A percentile compares a stretch with the other conserved stretches of the same genome.
Conservation (phyloP, 2,888 invertebrate species). For the Caenorhabditis zanzibari region DNA sequence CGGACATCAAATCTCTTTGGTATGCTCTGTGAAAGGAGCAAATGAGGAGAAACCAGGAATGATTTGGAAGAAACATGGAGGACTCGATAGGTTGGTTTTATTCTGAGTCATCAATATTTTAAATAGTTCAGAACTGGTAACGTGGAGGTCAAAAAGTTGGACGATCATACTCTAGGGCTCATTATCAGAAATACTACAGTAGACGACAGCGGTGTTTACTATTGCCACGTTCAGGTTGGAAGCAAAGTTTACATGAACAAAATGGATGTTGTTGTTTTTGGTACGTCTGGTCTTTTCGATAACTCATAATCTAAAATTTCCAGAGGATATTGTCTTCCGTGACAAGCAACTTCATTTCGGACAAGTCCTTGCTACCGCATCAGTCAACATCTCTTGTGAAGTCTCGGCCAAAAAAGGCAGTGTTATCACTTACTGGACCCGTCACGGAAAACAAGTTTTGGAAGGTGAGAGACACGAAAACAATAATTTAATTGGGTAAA, state of each 20-base stretch:
- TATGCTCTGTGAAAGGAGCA: constrained; percentile 66
- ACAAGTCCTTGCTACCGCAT: constrained; percentile 65
- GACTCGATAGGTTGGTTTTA: constrained; percentile 61
- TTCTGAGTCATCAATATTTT: neutral
- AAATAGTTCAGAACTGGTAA: constrained; percentile 62
- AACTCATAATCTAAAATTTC: constrained; percentile 9
- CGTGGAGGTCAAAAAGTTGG: constrained; percentile 68
- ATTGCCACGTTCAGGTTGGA: constrained; percentile 69
- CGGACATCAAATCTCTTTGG: constrained; percentile 70
- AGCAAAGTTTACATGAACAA: constrained; percentile 58
- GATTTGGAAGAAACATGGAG: constrained; percentile 72
- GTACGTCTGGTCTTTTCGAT: constrained; percentile 18
- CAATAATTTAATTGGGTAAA: neutral
- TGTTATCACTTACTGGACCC: constrained; percentile 69
- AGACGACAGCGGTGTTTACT: constrained; percentile 73
- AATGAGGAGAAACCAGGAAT: constrained; percentile 66
- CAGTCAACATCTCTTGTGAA: constrained; percentile 73
- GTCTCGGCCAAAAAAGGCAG: constrained; percentile 65
- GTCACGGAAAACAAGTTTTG: constrained; percentile 61
- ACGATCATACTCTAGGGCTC: constrained; percentile 67
- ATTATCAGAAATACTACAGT: constrained; percentile 67
- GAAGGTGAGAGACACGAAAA: constrained; percentile 23
- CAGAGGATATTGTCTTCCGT: constrained; percentile 73
- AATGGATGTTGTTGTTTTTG: constrained; percentile 73
- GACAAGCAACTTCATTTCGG: constrained; percentile 69